Evolutionary conservation across 2,797 vertebrate species (phyloP).

Genomic region (Sciurus vulgaris): DNA sequence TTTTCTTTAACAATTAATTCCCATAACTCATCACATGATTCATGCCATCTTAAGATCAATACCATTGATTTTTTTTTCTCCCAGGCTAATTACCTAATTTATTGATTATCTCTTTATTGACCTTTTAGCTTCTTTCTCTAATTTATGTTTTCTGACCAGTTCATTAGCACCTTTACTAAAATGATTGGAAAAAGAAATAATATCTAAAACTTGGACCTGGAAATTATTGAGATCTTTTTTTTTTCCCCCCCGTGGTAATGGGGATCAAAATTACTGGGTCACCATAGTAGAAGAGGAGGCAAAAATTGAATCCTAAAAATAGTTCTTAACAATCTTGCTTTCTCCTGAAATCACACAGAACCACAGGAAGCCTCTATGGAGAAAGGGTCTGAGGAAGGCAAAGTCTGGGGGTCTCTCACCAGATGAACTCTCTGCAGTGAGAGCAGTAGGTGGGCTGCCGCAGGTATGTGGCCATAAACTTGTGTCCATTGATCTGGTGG

Average conservation of each 20-base stretch:
- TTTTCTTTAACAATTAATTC: neutral
- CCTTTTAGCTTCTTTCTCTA: neutral
- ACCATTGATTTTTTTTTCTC: neutral
- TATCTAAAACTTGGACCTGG: neutral
- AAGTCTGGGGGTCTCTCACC: conserved; percentile 88
- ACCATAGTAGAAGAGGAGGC: neutral
- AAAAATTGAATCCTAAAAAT: conserved; percentile 21
- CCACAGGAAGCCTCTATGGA: neutral
- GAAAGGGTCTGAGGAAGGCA: neutral
- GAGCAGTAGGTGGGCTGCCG: conserved; percentile 98
- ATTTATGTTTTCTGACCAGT: neutral
- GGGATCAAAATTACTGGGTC: neutral
- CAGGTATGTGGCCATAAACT: conserved; percentile 98
- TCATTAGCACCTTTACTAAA: neutral
- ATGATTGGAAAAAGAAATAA: neutral
- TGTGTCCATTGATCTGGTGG: conserved; percentile 98
- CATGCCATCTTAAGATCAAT: neutral
- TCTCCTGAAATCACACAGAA: neutral
- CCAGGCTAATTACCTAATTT: neutral
- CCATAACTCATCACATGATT: neutral
- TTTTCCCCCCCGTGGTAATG: neutral
- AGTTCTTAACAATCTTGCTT: neutral
- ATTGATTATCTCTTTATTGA: neutral
- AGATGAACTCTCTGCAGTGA: conserved; percentile 98
- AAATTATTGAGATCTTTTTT: neutral